phyloP scores from a whole-genome alignment of 1,140 invertebrate species.

The Nixonia krombeini region DNA sequence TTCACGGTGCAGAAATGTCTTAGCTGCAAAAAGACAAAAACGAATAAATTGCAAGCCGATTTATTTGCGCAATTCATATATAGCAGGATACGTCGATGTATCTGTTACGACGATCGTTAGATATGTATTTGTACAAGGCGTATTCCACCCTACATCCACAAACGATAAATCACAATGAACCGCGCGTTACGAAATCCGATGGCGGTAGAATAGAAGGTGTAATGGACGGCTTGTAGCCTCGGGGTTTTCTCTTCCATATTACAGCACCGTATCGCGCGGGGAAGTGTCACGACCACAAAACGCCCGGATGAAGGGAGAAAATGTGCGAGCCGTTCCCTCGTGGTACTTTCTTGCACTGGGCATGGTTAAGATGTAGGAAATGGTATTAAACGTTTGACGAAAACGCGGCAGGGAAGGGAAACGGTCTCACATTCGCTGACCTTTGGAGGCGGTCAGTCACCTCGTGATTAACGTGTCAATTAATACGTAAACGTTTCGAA shows the following conservation, averaged over 20 bases:
- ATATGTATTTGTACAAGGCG: slow-evolving; percentile 43
- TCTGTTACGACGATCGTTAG: slow-evolving; percentile 30
- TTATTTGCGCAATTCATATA: slow-evolving; percentile 35
- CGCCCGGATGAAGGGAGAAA: slow-evolving; percentile 26
- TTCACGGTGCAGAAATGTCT: too few species aligned
- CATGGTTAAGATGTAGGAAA: slow-evolving; percentile 41
- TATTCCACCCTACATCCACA: slow-evolving; percentile 36
- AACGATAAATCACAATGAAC: slow-evolving; percentile 43
- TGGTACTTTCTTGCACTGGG: slow-evolving; percentile 38
- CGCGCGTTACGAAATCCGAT: slow-evolving; percentile 42
- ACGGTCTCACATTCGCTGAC: too few species aligned
- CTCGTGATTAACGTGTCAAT: too few species aligned
- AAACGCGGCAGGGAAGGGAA: too few species aligned
- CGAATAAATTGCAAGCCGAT: slow-evolving; percentile 15
- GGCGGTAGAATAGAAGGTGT: slow-evolving; percentile 44
- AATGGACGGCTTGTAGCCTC: slow-evolving; percentile 44
- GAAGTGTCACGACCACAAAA: slow-evolving; percentile 50
- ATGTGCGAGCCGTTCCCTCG: slow-evolving; percentile 29
- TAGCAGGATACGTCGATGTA: slow-evolving; percentile 19
- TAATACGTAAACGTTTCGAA: too few species aligned
- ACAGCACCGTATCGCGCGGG: slow-evolving; percentile 39
- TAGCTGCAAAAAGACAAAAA: too few species aligned
- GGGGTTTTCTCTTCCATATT: slow-evolving; percentile 43
- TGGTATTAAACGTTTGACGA: slow-evolving; percentile 23
- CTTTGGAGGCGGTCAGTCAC: too few species aligned